Evolutionary conservation across 2,113 vertebrate species (phyloP).

Genomic region (Odobenus rosmarus): DNA sequence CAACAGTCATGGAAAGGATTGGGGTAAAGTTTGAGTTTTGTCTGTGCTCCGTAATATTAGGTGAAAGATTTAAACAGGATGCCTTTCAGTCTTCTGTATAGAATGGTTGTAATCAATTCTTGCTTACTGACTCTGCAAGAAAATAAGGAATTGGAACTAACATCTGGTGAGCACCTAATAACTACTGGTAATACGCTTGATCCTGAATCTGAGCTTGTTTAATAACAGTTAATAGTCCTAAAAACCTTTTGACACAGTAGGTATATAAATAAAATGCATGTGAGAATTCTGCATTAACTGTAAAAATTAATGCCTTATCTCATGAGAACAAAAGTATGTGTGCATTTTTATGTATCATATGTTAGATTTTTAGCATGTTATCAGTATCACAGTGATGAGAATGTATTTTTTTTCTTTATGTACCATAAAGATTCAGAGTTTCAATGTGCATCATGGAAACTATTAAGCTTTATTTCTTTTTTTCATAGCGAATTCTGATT

Average conservation of each 20-base stretch:
- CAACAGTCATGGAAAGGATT: not conserved
- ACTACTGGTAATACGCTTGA: not conserved
- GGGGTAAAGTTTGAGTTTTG: not conserved
- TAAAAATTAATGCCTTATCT: conserved; percentile 3
- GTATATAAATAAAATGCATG: not conserved
- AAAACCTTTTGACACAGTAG: not conserved
- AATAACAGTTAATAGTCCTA: not conserved
- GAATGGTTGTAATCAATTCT: not conserved
- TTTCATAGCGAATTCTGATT: not conserved
- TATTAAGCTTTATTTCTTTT: not conserved
- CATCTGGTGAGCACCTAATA: not conserved
- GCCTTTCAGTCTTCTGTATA: not conserved
- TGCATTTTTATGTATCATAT: not conserved
- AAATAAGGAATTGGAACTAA: not conserved
- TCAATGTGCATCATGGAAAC: not conserved
- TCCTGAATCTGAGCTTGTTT: not conserved
- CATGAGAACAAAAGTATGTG: not conserved
- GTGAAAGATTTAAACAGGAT: not conserved
- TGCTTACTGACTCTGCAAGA: not conserved
- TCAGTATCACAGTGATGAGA: not conserved
- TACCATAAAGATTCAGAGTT: not conserved
- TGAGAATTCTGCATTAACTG: not conserved
- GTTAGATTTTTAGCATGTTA: not conserved
- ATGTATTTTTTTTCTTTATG: not conserved
- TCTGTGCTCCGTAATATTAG: not conserved